Conservation (phyloP, 1,140 invertebrate genomes). For the Lepidurus couesii region DNA sequence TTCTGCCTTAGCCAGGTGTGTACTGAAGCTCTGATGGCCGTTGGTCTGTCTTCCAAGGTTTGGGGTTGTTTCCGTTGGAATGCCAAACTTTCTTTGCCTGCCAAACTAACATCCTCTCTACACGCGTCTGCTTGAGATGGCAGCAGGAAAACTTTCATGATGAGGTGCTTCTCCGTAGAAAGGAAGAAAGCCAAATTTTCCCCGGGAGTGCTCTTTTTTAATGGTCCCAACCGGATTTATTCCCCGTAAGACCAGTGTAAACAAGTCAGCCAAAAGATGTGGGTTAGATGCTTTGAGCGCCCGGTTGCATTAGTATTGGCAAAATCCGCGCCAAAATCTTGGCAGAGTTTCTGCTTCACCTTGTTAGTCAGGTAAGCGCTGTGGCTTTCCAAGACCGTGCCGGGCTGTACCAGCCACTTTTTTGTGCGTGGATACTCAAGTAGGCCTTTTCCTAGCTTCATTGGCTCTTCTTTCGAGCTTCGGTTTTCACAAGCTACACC, state of each 20-base stretch:
- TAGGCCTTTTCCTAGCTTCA: background rate
- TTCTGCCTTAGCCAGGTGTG: background rate
- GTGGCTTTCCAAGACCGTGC: background rate
- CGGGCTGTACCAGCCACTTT: constrained; percentile 8
- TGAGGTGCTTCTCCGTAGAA: background rate
- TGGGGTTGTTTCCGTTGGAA: background rate
- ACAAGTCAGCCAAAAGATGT: background rate
- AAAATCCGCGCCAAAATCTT: background rate
- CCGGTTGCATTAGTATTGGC: background rate
- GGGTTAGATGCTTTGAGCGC: background rate
- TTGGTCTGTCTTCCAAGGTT: background rate
- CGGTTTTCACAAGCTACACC: background rate
- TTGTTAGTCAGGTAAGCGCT: background rate
- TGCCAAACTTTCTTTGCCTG: constrained; percentile 4
- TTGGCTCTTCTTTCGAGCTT: background rate
- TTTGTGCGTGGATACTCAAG: background rate
- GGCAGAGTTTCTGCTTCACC: background rate
- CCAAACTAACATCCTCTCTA: background rate
- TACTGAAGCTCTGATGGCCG: background rate
- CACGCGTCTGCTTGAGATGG: background rate
- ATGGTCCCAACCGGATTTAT: background rate
- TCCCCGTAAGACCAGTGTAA: background rate
- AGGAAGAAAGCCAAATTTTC: background rate
- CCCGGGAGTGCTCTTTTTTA: background rate
- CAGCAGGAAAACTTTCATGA: background rate